Evolutionary conservation across 2,888 invertebrate species (phyloP).

Genomic region (Melinopterus prodromus): DNA sequence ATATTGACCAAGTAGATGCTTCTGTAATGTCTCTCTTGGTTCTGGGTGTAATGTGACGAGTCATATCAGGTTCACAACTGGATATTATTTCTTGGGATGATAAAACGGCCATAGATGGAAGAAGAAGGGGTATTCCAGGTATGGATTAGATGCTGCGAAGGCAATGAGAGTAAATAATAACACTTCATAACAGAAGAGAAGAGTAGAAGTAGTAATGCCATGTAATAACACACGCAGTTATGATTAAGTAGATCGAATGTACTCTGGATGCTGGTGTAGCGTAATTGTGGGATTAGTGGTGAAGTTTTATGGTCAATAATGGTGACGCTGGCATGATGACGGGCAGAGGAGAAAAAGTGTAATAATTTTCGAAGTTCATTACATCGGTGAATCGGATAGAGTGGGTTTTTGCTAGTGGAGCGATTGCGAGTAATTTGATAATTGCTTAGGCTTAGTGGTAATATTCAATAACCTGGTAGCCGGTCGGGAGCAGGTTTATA

Average conservation of each 20-base stretch:
- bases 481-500: background rate
- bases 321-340: too few species aligned
- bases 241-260: background rate
- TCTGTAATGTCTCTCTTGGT: too few species aligned
- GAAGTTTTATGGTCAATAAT: background rate
- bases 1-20: too few species aligned
- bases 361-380: conserved; percentile 4
- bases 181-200: background rate
- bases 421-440: background rate
- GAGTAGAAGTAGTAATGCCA: background rate
- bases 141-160: background rate
- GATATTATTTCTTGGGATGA: too few species aligned
- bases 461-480: background rate
- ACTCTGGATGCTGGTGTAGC: background rate
- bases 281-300: background rate
- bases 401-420: background rate
- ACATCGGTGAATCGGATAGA: background rate
- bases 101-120: too few species aligned
- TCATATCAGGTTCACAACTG: too few species aligned
- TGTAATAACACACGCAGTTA: conserved; percentile 4
- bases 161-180: background rate
- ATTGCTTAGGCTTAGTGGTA: background rate
- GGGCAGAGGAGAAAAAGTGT: background rate
- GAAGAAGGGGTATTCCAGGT: background rate
- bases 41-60: too few species aligned